Evolutionary conservation across 1,140 invertebrate genomes (phyloP).

Genomic region (Lepidurus packardi): DNA sequence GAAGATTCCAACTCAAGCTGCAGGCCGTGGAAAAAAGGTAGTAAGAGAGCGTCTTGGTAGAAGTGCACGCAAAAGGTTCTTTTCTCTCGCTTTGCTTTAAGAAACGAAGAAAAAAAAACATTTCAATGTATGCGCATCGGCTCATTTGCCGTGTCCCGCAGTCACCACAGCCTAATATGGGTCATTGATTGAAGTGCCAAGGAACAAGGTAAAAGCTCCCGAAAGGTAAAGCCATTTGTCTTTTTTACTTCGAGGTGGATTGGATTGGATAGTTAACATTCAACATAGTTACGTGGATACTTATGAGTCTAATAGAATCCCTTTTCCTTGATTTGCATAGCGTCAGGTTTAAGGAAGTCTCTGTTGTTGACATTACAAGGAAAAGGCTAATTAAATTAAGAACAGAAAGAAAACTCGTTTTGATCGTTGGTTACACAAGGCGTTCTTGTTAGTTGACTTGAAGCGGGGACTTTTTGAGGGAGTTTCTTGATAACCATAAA

Average conservation of each 20-base stretch:
- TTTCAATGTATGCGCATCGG: background rate
- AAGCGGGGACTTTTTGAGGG: background rate
- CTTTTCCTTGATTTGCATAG: no score
- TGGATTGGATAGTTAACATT: no score
- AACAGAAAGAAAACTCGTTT: no score
- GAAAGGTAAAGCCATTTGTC: background rate
- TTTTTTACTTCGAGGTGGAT: background rate
- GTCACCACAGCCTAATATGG: constrained; percentile 7
- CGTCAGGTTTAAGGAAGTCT: no score
- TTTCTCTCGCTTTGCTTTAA: background rate
- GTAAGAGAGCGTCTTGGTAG: background rate
- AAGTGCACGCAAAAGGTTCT: background rate
- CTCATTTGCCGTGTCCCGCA: constrained; percentile 1
- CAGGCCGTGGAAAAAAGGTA: background rate
- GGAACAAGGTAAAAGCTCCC: background rate
- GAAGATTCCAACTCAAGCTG: background rate
- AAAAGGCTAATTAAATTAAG: no score
- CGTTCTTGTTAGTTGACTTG: background rate
- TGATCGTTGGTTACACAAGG: no score
- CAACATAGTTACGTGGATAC: no score
- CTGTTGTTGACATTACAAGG: no score
- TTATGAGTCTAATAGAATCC: no score
- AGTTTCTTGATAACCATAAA: background rate
- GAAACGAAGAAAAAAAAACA: background rate
- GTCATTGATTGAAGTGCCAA: background rate